Base-by-base conservation (phyloP, 2,888 invertebrate species). In the Spatulosminthurus flaviceps region DNA sequence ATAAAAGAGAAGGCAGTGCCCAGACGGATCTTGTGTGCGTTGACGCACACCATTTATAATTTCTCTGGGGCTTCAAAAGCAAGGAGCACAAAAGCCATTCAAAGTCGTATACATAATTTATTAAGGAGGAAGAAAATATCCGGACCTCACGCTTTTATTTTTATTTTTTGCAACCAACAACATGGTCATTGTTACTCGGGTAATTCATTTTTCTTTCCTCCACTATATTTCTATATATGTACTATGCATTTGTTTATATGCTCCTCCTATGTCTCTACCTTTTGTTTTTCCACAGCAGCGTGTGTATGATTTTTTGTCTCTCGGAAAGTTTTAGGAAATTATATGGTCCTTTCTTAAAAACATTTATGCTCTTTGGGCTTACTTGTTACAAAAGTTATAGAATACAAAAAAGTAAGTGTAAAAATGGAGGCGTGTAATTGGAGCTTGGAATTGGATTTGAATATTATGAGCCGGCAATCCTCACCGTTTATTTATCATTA, bases 151-250 rank as follows among this genome's bases (percentile, higher is more conserved):
- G 64, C 66, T 66, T 66, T 26, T 66, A 34, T 41, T 66, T 66
- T 26, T 66, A 34, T 42, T 29, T 60, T 51, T 19, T 28, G 66
- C 29, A 70, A 41, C 34, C 41, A 29, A 9, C 73, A 73, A 70
- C n/a, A 78, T 78, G 78, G 78, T 78, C 78, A 78, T 78, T 34
- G 78, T 78, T 42, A 78, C 78, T 42, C 61, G 78, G 72, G 78
- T 78, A 78, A 78, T 41, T 24, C 9, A 21, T 69, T 26, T 69
- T 69, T 69, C 34, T 22, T n/a, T 51, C 51, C 9, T 51, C 16
- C 1, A 9, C 41, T 19, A 19, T 51, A 9, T 13, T 19, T n/a
- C n/a, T 19, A 51, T 51, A 41, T 41, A 7, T 9, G 41, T 41
- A 41, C 13, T 41, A 41, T 41, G 13, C 7, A 2, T 2, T 11